Evolutionary conservation across 2,888 invertebrate genomes (phyloP), one percentile per base, ranked within the genome.

Genomic region (Helicoverpa assulta): DNA sequence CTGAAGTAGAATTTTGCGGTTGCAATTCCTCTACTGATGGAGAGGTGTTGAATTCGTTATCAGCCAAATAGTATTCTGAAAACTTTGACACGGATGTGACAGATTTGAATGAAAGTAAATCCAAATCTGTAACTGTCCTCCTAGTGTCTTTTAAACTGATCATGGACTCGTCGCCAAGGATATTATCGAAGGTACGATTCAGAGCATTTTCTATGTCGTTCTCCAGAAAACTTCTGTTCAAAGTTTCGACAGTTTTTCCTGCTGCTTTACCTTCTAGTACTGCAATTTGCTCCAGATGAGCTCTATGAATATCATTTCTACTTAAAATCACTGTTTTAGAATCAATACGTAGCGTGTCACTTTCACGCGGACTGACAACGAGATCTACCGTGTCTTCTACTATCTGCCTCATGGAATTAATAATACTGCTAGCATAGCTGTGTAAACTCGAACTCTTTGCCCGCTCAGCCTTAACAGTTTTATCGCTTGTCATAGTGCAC

Each of bases 51-150:
- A 87, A 73, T 69, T 90, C 89, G 73, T 82, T 91, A 52, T 91
- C 89, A 19, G 90, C 91, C 62, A 90, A 86, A 78, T 89, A 89
- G 76, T 90, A 90, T 62, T 92, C 93, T 0, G 94, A 93, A 60
- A 86, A 80, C 76, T 89, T 93, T 1, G 93, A 90, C 12, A 77
- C 74, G 37, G 92, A 90, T 18, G 89, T 84, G 2, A 87, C 77
- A 14, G 94, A 94, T 76, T 90, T 91, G 67, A 91, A 91, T 43
- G 94, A 94, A 54, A 90, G 59, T 37, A 89, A 77, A 86, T 94
- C 94, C 8, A 86, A 85, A 79, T 92, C 88, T 43, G 88, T 86
- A 12, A 80, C 71, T 6, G 76, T 77, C 47, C 84, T 70, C 62
- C 73, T 80, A 2, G 83, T 83, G 59, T 87, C 81, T 26, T 81